Evolutionary conservation across 2,888 invertebrate species (phyloP).

Genomic region (Azorinus chamasolen): DNA sequence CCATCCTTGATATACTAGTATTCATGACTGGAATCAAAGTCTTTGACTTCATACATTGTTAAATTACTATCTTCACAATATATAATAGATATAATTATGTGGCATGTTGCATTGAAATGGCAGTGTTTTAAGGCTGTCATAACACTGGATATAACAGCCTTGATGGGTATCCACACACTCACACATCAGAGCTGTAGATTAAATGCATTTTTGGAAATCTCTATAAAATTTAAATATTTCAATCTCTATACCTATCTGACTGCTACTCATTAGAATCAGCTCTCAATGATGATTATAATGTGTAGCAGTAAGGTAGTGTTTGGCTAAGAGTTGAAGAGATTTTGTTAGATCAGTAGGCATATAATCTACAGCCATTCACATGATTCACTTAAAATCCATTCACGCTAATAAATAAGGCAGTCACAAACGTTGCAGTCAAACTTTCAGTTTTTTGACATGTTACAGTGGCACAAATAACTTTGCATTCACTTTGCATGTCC

Average conservation of each 20-base stretch:
- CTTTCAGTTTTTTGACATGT: constrained; percentile 25
- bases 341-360: no score
- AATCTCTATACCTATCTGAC: no score
- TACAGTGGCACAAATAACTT: no score
- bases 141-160: constrained; percentile 4
- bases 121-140: constrained; percentile 50
- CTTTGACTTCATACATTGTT: not conserved
- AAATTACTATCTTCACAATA: not conserved
- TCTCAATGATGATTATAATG: no score
- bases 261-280: no score
- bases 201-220: no score
- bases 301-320: no score
- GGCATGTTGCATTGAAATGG: constrained; percentile 79
- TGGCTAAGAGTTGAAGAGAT: no score
- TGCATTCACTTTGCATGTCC: constrained; percentile 4
- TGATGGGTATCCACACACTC: not conserved
- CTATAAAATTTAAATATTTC: no score
- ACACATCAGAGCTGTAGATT: no score
- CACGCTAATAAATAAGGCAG: constrained; percentile 54
- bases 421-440: no score
- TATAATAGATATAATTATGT: constrained; percentile 1
- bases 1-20: not conserved
- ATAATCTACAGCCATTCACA: constrained; percentile 1
- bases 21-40: constrained; percentile 33
- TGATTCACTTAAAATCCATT: constrained; percentile 5